Conservation (phyloP, 2,113 vertebrate species). For the Rattus rattus region DNA sequence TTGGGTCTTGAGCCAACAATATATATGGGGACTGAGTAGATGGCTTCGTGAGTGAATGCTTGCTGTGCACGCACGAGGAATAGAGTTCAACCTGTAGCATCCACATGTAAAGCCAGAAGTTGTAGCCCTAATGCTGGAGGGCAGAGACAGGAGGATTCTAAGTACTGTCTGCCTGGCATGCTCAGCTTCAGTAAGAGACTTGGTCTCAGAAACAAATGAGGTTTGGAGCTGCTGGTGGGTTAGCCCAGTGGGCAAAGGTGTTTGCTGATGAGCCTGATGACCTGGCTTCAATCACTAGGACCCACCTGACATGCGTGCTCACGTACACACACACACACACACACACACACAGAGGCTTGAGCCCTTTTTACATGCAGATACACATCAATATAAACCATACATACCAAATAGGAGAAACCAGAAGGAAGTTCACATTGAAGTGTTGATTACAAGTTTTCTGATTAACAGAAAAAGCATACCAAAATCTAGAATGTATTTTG, state of each 20-base stretch:
- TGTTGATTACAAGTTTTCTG: neutral
- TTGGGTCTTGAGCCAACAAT: neutral
- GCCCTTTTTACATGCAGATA: too few relatives aligned
- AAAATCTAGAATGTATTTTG: neutral
- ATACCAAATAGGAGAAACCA: neutral
- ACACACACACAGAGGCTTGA: neutral
- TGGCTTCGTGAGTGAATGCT: neutral
- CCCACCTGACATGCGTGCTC: neutral
- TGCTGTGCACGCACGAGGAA: neutral
- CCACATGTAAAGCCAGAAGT: neutral
- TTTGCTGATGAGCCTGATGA: neutral
- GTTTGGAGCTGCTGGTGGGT: neutral
- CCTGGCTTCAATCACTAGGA: neutral
- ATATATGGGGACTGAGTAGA: neutral
- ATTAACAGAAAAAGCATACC: neutral
- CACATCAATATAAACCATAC: neutral
- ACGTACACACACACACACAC: neutral
- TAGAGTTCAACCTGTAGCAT: neutral
- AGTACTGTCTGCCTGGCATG: neutral
- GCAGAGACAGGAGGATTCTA: neutral
- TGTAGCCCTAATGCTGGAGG: neutral
- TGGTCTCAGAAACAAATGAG: neutral
- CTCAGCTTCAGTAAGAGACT: neutral
- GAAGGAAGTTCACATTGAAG: neutral
- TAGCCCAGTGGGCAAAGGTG: neutral